Conservation (phyloP, 2,888 invertebrate species). For the Synanthedon vespiformis region DNA sequence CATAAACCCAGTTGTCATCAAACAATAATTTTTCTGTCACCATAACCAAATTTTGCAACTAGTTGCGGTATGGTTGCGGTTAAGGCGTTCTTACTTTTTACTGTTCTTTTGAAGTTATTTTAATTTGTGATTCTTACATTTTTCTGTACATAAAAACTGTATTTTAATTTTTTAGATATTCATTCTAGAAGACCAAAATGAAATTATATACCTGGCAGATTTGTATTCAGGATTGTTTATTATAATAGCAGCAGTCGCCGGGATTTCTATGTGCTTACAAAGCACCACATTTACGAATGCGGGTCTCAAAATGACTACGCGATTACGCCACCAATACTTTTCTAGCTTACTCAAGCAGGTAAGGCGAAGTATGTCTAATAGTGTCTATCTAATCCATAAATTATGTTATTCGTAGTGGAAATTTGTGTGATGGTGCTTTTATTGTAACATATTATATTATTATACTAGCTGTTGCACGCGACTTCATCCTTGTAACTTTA, state of each 20-base stretch:
- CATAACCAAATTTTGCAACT: too few relatives aligned
- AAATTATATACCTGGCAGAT: conserved; percentile 70
- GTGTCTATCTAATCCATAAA: not conserved
- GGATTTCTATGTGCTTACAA: conserved; percentile 75
- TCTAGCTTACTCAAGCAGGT: conserved; percentile 70
- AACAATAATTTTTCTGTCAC: too few relatives aligned
- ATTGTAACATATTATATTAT: too few relatives aligned
- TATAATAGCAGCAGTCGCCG: conserved; percentile 75
- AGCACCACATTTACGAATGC: conserved; percentile 80
- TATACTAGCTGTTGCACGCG: too few relatives aligned
- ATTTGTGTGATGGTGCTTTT: not conserved
- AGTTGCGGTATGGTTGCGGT: too few relatives aligned
- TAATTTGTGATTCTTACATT: too few relatives aligned
- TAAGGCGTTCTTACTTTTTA: too few relatives aligned
- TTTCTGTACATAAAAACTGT: too few relatives aligned
- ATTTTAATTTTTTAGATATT: conserved; percentile 61
- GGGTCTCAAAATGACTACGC: conserved; percentile 80
- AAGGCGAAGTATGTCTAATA: not conserved
- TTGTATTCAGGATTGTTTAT: conserved; percentile 75
- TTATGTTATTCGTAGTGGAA: not conserved
- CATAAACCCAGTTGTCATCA: too few relatives aligned
- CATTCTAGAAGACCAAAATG: conserved; percentile 61
- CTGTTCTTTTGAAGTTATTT: too few relatives aligned
- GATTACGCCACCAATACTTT: conserved; percentile 65
- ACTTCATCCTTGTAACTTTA: too few relatives aligned